phyloP scores from a whole-genome alignment of 2,113 vertebrate species.

The Colius striatus region DNA sequence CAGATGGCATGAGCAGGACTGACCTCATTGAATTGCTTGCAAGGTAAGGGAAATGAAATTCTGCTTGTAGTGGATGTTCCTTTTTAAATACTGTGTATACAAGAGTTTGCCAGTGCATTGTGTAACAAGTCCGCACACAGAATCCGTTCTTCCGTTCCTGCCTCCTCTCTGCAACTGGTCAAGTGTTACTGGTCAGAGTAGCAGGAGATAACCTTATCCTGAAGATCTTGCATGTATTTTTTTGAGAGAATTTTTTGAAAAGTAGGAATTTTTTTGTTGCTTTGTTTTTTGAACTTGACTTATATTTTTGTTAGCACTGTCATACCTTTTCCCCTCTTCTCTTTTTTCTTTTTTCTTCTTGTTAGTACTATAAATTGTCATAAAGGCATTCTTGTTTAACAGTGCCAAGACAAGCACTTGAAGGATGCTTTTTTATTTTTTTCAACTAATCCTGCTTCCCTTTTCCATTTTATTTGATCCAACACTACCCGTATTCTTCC shows the following conservation, averaged over 20 bases:
- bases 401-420: background rate
- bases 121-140: background rate
- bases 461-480: background rate
- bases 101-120: background rate
- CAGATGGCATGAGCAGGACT: constrained; percentile 98
- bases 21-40: constrained; percentile 97
- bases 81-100: background rate
- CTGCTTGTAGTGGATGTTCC: background rate
- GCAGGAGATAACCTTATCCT: background rate
- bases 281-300: background rate
- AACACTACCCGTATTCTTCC: background rate
- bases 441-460: background rate
- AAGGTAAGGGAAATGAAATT: constrained; percentile 80
- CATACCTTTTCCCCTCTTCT: background rate
- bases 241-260: background rate
- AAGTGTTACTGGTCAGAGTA: background rate
- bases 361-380: background rate
- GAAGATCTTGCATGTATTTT: background rate
- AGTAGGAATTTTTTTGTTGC: background rate
- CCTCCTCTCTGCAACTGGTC: background rate
- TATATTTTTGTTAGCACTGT: background rate
- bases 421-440: background rate
- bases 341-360: background rate
- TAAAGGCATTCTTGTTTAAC: background rate
- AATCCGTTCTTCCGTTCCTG: background rate